Percentiles rank a stretch among this genome's conserved stretches.
Evolutionary conservation across 2,113 vertebrate genomes (phyloP).

Genomic region (Mobula birostris): DNA sequence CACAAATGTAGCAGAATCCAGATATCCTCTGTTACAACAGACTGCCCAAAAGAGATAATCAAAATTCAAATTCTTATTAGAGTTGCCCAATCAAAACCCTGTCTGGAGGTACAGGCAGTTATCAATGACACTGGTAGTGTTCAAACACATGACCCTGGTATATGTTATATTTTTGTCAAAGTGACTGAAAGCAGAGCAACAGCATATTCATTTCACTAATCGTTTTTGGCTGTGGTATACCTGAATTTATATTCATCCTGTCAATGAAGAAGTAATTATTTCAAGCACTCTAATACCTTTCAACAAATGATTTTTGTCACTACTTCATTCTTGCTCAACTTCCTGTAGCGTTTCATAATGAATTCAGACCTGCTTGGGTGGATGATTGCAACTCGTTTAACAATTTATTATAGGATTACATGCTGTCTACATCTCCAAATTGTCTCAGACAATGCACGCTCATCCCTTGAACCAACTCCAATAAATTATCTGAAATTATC

Average conservation of each 20-base stretch:
- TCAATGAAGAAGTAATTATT: background rate
- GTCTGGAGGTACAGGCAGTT: too few species aligned
- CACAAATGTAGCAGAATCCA: too few species aligned
- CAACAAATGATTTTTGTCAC: background rate
- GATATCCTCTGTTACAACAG: too few species aligned
- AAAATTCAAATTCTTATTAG: background rate
- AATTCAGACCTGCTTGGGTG: background rate
- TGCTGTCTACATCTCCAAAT: background rate
- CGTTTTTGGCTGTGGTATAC: background rate
- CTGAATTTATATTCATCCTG: background rate
- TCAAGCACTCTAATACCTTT: constrained; percentile 17
- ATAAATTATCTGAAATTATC: too few species aligned
- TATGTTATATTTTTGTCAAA: background rate
- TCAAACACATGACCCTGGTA: background rate
- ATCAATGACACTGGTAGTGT: background rate
- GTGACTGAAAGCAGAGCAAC: background rate
- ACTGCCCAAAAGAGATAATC: background rate
- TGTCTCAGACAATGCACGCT: background rate
- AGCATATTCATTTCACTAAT: background rate
- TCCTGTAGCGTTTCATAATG: background rate
- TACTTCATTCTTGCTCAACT: background rate
- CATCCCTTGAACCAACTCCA: background rate
- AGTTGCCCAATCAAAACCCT: background rate
- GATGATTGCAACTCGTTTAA: background rate
- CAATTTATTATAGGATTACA: background rate